These are phyloP conservation scores for Neotoma lepida DNA, from an alignment of 2,113 vertebrate genomes.

Conservation along the genomic window DNA sequence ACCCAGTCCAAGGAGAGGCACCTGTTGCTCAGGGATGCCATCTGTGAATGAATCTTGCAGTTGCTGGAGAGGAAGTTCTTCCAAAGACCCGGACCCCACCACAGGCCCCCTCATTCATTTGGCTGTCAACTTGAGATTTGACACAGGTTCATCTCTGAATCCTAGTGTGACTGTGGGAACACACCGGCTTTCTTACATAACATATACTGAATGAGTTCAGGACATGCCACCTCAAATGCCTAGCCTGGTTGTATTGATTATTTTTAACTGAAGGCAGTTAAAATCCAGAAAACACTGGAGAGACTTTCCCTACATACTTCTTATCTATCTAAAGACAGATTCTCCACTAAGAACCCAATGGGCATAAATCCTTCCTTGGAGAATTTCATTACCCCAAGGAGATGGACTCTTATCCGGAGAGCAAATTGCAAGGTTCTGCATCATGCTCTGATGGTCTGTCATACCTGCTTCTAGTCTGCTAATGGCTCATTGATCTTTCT, in stretches of 20 bases:
- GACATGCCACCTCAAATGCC: not conserved
- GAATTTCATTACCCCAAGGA: not conserved
- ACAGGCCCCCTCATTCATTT: accelerated
- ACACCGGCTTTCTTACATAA: not conserved
- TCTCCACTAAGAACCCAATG: not conserved
- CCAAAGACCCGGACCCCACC: not conserved
- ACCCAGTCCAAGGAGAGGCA: not conserved
- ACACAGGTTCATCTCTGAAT: not conserved
- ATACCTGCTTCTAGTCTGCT: not conserved
- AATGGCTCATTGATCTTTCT: not conserved
- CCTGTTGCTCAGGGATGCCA: not conserved
- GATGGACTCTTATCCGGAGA: not conserved
- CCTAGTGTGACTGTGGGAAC: not conserved
- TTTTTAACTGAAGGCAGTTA: not conserved
- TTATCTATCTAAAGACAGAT: not conserved
- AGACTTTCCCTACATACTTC: not conserved
- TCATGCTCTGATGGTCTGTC: not conserved
- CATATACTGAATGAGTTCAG: not conserved
- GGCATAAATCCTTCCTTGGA: not conserved
- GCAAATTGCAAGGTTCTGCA: not conserved
- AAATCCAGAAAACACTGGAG: not conserved
- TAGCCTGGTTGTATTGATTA: not conserved
- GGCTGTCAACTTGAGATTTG: not conserved
- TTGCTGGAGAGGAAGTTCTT: not conserved
- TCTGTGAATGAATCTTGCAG: not conserved